A percentile compares a stretch with the other conserved stretches of the same genome.
Conservation (phyloP, 2,113 vertebrate species). For the Erinaceus europaeus region DNA sequence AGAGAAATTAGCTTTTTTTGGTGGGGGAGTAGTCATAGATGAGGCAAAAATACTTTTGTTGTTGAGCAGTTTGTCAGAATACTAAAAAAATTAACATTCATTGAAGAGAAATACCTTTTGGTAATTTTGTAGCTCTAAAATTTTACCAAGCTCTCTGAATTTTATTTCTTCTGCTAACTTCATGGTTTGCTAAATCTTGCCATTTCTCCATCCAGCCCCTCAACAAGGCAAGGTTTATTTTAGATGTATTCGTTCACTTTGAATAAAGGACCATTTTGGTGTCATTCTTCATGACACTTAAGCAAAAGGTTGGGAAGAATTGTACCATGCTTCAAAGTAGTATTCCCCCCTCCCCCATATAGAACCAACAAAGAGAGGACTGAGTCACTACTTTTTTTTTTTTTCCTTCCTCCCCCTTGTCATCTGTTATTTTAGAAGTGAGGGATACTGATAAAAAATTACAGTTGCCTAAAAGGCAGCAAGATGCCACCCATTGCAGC, state of each 20-base stretch:
- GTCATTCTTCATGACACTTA: conserved; percentile 28
- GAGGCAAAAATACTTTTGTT: not conserved
- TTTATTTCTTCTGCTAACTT: not conserved
- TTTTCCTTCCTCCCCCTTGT: no score
- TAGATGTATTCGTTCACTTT: not conserved
- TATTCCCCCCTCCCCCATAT: no score
- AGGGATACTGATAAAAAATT: not conserved
- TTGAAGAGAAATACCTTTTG: not conserved
- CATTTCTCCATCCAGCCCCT: not conserved
- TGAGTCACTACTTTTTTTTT: not conserved
- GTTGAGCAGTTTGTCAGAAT: not conserved
- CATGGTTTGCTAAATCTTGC: not conserved
- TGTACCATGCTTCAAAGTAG: not conserved
- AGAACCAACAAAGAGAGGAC: not conserved
- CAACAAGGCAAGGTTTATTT: conserved; percentile 26
- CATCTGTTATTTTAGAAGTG: not conserved
- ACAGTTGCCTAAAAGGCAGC: not conserved
- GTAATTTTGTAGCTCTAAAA: not conserved
- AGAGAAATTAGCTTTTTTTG: no score
- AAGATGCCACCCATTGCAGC: not conserved
- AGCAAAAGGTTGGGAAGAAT: not conserved
- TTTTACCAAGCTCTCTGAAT: not conserved
- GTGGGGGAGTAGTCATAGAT: not conserved
- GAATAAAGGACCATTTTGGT: conserved; percentile 2
- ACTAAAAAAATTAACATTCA: no score